Evolutionary conservation across 92 coral and sea anemone genomes (phyloP).

Genomic region (Umimayanthus chanpuru): DNA sequence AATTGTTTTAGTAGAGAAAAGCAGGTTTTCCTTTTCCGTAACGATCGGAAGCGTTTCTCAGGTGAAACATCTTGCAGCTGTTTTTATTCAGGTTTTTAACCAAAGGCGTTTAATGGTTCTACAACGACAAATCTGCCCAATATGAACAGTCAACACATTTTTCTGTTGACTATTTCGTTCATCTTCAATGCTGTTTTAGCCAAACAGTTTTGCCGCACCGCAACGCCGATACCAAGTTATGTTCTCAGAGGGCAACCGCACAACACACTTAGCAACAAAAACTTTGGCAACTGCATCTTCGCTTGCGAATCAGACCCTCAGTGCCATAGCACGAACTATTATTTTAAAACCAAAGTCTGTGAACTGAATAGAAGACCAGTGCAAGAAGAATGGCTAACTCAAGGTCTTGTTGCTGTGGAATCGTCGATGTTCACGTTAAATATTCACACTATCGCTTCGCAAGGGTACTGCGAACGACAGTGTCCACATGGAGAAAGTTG

Average conservation of each 20-base stretch:
- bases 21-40: background rate
- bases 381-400: background rate
- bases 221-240: constrained; percentile 1
- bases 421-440: constrained; percentile 15
- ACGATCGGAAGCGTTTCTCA: background rate
- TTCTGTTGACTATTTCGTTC: background rate
- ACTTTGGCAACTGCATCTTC: background rate
- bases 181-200: background rate
- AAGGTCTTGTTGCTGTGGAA: background rate
- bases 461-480: background rate
- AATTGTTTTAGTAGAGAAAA: background rate
- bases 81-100: background rate
- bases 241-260: background rate
- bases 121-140: background rate
- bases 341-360: constrained; percentile 3
- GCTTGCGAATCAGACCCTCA: background rate
- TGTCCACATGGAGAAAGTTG: background rate
- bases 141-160: background rate
- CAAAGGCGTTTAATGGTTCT: background rate
- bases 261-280: background rate
- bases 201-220: constrained; percentile 5
- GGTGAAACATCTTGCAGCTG: background rate
- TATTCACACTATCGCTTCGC: background rate
- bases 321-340: constrained; percentile 28
- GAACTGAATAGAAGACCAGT: background rate